Conservation (phyloP, 2,888 invertebrate genomes). For the Chironomus tentans region DNA sequence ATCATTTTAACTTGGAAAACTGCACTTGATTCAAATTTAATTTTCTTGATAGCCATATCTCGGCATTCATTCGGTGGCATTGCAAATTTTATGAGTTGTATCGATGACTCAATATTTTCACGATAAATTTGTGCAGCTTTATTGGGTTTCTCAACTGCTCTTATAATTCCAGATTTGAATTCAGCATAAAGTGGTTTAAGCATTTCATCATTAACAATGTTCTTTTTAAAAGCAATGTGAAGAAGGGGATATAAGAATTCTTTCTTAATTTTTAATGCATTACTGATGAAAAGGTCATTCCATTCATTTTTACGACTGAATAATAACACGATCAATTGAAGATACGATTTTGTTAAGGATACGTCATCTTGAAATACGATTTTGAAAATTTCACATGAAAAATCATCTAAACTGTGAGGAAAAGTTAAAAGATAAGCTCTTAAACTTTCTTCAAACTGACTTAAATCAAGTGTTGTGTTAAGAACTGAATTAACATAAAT, state of each 20-base stretch:
- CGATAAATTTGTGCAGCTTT: conserved; percentile 58
- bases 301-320: conserved; percentile 47
- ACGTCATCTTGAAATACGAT: conserved; percentile 44
- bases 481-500: conserved; percentile 2
- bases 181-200: conserved; percentile 44
- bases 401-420: conserved; percentile 48
- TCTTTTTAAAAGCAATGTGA: conserved; percentile 43
- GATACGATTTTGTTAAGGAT: conserved; percentile 47
- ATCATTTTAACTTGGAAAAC: conserved; percentile 49
- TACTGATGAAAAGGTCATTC: conserved; percentile 43
- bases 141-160: conserved; percentile 58
- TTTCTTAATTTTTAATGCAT: conserved; percentile 41
- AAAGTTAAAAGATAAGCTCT: conserved; percentile 50
- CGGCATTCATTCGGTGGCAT: conserved; percentile 50
- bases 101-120: conserved; percentile 50
- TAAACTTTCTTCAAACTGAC: conserved; percentile 46
- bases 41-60: conserved; percentile 49
- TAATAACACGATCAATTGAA: conserved; percentile 50
- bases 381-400: conserved; percentile 48
- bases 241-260: conserved; percentile 56
- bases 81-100: conserved; percentile 50
- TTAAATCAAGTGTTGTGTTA: conserved; percentile 36
- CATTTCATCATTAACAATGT: conserved; percentile 30
- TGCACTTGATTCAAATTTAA: conserved; percentile 55
- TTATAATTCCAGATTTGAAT: conserved; percentile 53